Evolutionary conservation across 2,797 vertebrate genomes (phyloP), one percentile per base, ranked within the genome.

Genomic region (Sparus aurata): DNA sequence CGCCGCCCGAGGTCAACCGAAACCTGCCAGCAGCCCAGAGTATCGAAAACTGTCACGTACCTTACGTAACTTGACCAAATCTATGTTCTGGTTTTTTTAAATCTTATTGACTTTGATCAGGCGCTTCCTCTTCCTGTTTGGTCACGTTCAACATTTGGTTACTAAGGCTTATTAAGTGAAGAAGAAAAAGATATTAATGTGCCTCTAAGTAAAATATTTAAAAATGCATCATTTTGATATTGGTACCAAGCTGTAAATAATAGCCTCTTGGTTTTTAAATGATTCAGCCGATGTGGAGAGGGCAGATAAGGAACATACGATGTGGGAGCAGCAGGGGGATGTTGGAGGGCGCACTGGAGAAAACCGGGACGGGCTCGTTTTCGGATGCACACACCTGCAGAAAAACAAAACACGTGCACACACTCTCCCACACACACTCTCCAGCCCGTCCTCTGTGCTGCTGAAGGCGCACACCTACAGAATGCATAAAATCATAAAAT

Each of bases 401-500:
- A 5, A 30, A 30, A 59, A 77, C 57, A 70, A 74, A 62, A 81
- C 22, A 62, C 64, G 25, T 5, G 23, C 67, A 66, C 52, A 38
- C 79, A 23, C 71, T 77, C 73, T 62, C 82, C 66, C 71, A n/a
- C n/a, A 69, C 77, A 23, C 63, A 47, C 68, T n/a, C 72, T 61
- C 57, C 52, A 52, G 53, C 43, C 13, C 80, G 71, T 46, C 63
- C 64, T 69, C 22, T 1, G 52, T 25, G 25, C 25, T 50, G 50
- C 64, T 62, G 27, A 76, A 88, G 64, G 58, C 54, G 3, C 70
- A 79, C 83, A 78, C 54, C 80, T 78, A 73, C 82, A 85, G 79
- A 89, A 87, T 82, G 62, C 73, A 80, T 64, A 62, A 83, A 87
- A 80, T 82, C 66, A 74, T 69, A 27, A 75, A 85, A 85, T 58